These are phyloP conservation scores for Phenganax subtilis DNA, from an alignment of 92 coral and sea anemone species.

Conservation along the genomic window DNA sequence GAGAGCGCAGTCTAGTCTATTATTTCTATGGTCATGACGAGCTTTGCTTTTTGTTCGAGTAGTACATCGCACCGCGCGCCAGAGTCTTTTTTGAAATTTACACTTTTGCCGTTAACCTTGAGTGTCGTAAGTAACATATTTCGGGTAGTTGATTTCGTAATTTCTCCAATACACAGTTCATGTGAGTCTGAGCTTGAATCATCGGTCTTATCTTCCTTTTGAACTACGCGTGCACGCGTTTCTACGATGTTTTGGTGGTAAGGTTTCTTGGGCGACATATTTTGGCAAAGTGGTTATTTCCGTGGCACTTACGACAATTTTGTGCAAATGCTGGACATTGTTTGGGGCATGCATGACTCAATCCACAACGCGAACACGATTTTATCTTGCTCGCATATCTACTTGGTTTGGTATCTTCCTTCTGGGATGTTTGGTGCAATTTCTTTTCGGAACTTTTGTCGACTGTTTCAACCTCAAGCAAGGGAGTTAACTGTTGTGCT, in stretches of 20 bases:
- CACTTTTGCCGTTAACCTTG: constrained; percentile 1
- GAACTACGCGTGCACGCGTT: neutral
- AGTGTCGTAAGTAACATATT: neutral
- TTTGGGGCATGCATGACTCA: neutral
- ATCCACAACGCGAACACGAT: constrained; percentile 24
- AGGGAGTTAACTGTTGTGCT: constrained; percentile 19
- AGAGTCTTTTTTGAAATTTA: constrained; percentile 47
- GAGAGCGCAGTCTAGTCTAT: too few relatives aligned
- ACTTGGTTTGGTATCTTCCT: neutral
- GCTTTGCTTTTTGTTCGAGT: constrained; percentile 22
- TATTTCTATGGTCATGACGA: neutral
- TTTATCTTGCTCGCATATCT: constrained; percentile 5
- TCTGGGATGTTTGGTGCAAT: neutral
- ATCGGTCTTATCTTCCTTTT: neutral
- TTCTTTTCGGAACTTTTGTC: neutral
- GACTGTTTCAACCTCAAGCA: constrained; percentile 28
- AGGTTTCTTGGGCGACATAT: constrained; percentile 18
- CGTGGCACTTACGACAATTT: constrained; percentile 29
- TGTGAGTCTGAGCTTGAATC: neutral
- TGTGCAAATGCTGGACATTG: constrained; percentile 36
- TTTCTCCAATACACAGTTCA: constrained; percentile 3
- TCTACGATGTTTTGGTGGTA: neutral
- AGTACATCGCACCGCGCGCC: constrained; percentile 48
- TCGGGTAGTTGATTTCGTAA: neutral
- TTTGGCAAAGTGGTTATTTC: constrained; percentile 38